Percentiles rank a stretch among this genome's conserved stretches.
Evolutionary conservation across 2,888 invertebrate genomes (phyloP).

Genomic region (Melanostoma scalare): DNA sequence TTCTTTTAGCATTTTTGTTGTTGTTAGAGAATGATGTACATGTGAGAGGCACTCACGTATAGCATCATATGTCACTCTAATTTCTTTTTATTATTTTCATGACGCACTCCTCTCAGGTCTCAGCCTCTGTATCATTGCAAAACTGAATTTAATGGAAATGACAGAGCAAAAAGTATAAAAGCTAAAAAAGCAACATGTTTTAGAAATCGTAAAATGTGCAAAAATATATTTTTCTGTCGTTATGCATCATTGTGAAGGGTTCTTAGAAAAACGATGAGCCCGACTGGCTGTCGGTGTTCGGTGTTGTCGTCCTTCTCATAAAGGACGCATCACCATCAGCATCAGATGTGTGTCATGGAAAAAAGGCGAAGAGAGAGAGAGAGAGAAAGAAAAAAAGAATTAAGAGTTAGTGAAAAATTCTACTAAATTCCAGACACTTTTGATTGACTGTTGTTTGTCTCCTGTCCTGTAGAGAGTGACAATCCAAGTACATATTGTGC

Average conservation of each 20-base stretch:
- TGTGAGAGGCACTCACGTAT: constrained; percentile 55
- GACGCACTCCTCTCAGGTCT: not conserved
- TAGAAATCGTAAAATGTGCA: constrained; percentile 46
- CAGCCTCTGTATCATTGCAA: constrained; percentile 34
- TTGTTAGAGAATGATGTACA: not conserved
- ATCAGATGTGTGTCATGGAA: constrained; percentile 14
- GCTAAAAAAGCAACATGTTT: constrained; percentile 43
- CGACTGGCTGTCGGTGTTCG: not conserved
- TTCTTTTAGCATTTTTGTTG: not conserved
- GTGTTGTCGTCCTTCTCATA: not conserved
- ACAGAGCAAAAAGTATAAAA: constrained; percentile 14
- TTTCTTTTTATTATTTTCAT: constrained; percentile 66
- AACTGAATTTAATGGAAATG: constrained; percentile 68
- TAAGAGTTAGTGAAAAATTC: constrained; percentile 12
- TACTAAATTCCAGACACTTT: constrained; percentile 35
- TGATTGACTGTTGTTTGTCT: constrained; percentile 38
- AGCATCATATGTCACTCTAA: constrained; percentile 70
- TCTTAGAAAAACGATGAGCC: constrained; percentile 3
- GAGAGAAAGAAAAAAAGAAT: not conserved
- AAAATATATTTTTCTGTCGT: constrained; percentile 35
- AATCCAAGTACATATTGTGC: constrained; percentile 1
- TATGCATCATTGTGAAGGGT: constrained; percentile 49
- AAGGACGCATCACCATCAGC: constrained; percentile 2
- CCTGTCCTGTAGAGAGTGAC: constrained; percentile 14
- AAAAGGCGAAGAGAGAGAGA: not conserved